Evolutionary conservation across 2,888 invertebrate genomes (phyloP).

Genomic region (Amphipyra berbera): DNA sequence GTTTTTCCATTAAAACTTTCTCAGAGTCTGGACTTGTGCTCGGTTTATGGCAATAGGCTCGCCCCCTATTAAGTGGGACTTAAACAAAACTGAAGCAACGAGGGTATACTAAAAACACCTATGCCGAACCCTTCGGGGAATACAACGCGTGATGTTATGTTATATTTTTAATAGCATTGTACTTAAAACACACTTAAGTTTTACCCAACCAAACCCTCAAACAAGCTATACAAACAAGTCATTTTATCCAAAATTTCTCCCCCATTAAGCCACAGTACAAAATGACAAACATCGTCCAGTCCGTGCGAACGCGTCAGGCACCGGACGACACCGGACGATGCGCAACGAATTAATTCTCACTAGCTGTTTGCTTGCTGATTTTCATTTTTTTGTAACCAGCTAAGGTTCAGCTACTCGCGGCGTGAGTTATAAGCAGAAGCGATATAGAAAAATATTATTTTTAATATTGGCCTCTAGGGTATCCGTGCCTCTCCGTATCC

Average conservation of each 20-base stretch:
- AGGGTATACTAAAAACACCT: too few relatives aligned
- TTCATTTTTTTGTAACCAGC: constrained; percentile 54
- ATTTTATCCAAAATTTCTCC: neutral
- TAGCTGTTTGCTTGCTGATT: constrained; percentile 54
- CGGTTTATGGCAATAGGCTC: too few relatives aligned
- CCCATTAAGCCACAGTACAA: constrained; percentile 11
- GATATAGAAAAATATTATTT: neutral
- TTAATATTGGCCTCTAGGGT: too few relatives aligned
- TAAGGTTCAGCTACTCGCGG: constrained; percentile 12
- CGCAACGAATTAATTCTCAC: constrained; percentile 56
- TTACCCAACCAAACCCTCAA: neutral
- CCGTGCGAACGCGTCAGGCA: neutral
- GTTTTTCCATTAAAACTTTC: too few relatives aligned
- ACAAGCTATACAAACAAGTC: neutral
- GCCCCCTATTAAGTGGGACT: too few relatives aligned
- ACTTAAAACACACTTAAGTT: too few relatives aligned
- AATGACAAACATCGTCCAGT: constrained; percentile 15
- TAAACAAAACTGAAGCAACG: too few relatives aligned
- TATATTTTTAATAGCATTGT: too few relatives aligned
- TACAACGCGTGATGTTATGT: too few relatives aligned
- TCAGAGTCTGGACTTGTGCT: too few relatives aligned
- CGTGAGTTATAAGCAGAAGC: neutral
- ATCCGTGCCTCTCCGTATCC: too few relatives aligned
- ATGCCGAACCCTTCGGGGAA: too few relatives aligned
- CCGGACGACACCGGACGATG: constrained; percentile 12